phyloP scores from a whole-genome alignment of 2,113 vertebrate genomes.

The Misgurnus anguillicaudatus region DNA sequence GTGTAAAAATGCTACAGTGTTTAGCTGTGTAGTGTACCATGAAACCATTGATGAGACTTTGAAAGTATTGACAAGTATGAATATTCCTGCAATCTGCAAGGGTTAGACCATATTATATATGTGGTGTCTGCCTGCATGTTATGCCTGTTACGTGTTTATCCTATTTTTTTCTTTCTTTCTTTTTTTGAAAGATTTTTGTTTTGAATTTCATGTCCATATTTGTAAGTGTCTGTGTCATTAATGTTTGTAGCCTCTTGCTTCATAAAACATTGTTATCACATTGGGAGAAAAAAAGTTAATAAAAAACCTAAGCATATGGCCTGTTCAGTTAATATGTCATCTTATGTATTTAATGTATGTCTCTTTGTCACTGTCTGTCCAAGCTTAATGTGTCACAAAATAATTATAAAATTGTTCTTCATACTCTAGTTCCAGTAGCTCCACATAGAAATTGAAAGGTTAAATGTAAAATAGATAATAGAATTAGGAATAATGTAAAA shows the following conservation, averaged over 20 bases:
- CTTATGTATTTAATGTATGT: not conserved
- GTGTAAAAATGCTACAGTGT: constrained; percentile 57
- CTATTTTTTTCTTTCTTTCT: constrained; percentile 55
- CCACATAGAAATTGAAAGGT: too few relatives aligned
- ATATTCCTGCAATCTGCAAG: constrained; percentile 60
- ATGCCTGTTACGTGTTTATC: constrained; percentile 51
- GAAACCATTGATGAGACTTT: constrained; percentile 53
- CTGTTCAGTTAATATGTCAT: constrained; percentile 46
- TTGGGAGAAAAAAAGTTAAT: constrained; percentile 64
- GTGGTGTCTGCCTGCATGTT: constrained; percentile 15
- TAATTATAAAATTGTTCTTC: not conserved
- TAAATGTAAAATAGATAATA: not conserved
- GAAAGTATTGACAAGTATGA: constrained; percentile 61
- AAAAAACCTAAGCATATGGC: constrained; percentile 66
- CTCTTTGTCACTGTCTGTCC: not conserved
- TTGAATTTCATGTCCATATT: constrained; percentile 51
- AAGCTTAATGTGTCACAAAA: not conserved
- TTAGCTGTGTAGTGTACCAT: constrained; percentile 71
- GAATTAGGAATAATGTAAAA: not conserved
- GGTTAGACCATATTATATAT: constrained; percentile 51
- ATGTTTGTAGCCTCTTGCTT: constrained; percentile 57
- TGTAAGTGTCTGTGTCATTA: constrained; percentile 47
- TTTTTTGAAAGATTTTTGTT: not conserved
- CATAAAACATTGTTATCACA: constrained; percentile 44
- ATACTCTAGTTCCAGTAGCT: not conserved